Conservation (phyloP, 2,888 invertebrate genomes). For the Theristus sp. region DNA sequence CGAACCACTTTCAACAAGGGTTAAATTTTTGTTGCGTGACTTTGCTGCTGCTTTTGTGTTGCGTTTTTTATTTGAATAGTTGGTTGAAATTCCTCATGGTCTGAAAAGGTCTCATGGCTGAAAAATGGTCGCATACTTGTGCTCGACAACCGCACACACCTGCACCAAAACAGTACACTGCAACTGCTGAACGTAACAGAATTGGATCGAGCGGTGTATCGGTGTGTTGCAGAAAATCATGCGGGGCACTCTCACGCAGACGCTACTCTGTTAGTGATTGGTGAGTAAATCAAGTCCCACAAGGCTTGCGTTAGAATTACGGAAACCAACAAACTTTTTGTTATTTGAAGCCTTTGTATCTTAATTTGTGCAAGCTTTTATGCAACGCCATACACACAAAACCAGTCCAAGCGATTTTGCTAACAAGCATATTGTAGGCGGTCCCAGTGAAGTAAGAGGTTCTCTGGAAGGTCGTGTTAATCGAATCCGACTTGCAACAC, state of each 20-base stretch:
- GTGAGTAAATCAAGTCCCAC: constrained; percentile 10
- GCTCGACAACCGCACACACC: not conserved
- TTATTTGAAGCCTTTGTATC: not conserved
- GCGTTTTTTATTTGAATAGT: not conserved
- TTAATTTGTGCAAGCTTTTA: no score
- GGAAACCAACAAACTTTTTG: no score
- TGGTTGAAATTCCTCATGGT: constrained; percentile 1
- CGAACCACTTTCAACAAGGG: constrained; percentile 10
- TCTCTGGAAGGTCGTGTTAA: constrained; percentile 10
- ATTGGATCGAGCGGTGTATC: constrained; percentile 30
- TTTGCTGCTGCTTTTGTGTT: not conserved
- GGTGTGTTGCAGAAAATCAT: constrained; percentile 23
- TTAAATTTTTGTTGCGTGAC: constrained; percentile 5
- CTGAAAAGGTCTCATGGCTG: not conserved
- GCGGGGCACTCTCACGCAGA: constrained; percentile 30
- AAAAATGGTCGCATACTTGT: constrained; percentile 11
- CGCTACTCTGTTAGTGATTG: constrained; percentile 27
- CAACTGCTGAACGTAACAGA: constrained; percentile 19
- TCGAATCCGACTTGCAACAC: constrained; percentile 2
- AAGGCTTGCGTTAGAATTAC: no score
- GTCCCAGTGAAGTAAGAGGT: constrained; percentile 6
- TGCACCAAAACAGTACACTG: constrained; percentile 13
- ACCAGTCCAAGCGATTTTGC: no score
- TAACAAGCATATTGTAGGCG: constrained; percentile 2
- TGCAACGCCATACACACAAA: no score